A percentile compares a stretch with the other conserved stretches of the same genome.
These are phyloP conservation scores for Sceliomorpha sp. DNA, from an alignment of 2,888 invertebrate genomes.

Conservation along the genomic window DNA sequence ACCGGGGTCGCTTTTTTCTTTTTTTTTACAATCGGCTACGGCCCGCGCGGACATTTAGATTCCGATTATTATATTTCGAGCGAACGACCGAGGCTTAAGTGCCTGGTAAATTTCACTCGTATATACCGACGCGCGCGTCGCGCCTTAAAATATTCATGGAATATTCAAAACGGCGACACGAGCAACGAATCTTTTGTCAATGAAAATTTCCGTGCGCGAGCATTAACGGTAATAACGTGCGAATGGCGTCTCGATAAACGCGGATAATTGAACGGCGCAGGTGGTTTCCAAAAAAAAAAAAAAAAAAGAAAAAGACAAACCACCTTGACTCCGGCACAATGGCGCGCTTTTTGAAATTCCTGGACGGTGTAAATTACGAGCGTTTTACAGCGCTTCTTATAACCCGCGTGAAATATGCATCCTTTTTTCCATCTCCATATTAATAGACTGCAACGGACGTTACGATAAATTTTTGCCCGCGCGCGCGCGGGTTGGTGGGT, in stretches of 20 bases:
- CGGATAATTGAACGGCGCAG: slow-evolving; percentile 38
- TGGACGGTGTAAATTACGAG: slow-evolving; percentile 10
- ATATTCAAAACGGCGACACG: slow-evolving; percentile 15
- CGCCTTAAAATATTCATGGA: slow-evolving; percentile 10
- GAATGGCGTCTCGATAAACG: slow-evolving; percentile 2
- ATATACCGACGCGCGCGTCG: slow-evolving; percentile 7
- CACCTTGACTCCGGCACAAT: no score
- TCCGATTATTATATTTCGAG: slow-evolving; percentile 12
- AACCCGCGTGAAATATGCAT: slow-evolving; percentile 51
- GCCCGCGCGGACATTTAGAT: slow-evolving; percentile 5
- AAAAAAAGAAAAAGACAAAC: no score
- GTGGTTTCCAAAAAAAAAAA: slow-evolving; percentile 13
- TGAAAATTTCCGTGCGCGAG: slow-evolving; percentile 2
- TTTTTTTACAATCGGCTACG: slow-evolving; percentile 3
- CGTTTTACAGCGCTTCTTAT: slow-evolving; percentile 45
- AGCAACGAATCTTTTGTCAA: slow-evolving; percentile 3
- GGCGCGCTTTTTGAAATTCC: slow-evolving; percentile 25
- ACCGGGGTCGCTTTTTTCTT: background rate
- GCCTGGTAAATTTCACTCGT: slow-evolving; percentile 9
- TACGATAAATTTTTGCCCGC: slow-evolving; percentile 56
- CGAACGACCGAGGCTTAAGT: slow-evolving; percentile 1
- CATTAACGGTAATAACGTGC: background rate
- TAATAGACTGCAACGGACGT: slow-evolving; percentile 57
- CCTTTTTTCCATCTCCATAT: slow-evolving; percentile 56
- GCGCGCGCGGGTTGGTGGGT: no score